Percentiles rank a stretch among this genome's conserved stretches.
Evolutionary conservation across 2,113 vertebrate species (phyloP).

Genomic region (Caretta caretta): DNA sequence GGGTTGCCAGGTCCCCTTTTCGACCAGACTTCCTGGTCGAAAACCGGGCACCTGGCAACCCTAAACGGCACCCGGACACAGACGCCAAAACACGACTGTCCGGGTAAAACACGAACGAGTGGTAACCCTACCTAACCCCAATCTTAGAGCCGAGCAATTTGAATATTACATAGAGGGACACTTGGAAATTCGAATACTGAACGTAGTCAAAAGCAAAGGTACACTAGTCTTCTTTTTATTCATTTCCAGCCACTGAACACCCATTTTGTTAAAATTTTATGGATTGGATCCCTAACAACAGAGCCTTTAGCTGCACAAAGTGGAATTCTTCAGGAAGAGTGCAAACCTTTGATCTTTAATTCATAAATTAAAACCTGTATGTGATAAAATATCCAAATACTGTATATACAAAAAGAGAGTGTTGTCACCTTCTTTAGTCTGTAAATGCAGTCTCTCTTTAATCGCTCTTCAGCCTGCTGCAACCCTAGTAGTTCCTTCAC

Average conservation of each 20-base stretch:
- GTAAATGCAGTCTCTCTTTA: slow-evolving; percentile 86
- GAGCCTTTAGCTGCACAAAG: not conserved
- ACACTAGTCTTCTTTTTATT: not conserved
- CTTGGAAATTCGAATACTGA: not conserved
- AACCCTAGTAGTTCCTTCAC: slow-evolving; percentile 82
- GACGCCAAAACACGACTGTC: no score
- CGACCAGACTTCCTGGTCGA: no score
- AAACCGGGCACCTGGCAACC: no score
- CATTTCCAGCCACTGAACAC: not conserved
- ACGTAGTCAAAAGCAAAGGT: accelerated
- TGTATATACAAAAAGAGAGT: slow-evolving; percentile 4
- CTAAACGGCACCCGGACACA: no score
- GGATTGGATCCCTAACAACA: not conserved
- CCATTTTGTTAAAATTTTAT: accelerated
- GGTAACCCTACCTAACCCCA: no score
- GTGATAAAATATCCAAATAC: not conserved
- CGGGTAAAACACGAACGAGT: no score
- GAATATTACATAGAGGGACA: not conserved
- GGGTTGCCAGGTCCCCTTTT: no score
- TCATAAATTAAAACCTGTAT: not conserved
- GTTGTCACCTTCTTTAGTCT: slow-evolving; percentile 85
- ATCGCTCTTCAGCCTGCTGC: slow-evolving; percentile 84
- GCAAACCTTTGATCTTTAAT: not conserved
- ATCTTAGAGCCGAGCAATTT: not conserved
- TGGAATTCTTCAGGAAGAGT: not conserved